Conservation (phyloP, 2,113 vertebrate genomes). For the Prolemur simus region DNA sequence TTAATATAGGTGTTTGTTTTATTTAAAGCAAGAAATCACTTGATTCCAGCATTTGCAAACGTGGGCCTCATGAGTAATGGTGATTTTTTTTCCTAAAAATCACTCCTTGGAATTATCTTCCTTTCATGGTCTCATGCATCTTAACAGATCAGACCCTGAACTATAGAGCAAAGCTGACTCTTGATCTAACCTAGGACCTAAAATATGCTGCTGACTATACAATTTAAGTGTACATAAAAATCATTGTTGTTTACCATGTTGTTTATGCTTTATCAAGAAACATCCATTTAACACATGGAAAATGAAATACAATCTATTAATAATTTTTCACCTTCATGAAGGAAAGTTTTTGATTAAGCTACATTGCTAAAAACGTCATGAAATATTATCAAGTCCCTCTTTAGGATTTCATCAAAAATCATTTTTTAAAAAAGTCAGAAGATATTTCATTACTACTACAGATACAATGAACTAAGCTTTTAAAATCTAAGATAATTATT, state of each 20-base stretch:
- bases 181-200: not conserved
- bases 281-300: not conserved
- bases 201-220: not conserved
- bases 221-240: slow-evolving; percentile 29
- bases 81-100: not conserved
- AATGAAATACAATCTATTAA: not conserved
- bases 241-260: not conserved
- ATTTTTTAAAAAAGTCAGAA: not conserved
- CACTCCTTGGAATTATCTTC: not conserved
- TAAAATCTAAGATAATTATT: not conserved
- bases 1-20: not conserved
- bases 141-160: not conserved
- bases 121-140: not conserved
- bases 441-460: not conserved
- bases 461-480: not conserved
- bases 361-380: not conserved
- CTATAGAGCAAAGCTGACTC: not conserved
- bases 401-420: not conserved
- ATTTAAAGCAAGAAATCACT: slow-evolving; percentile 22
- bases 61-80: not conserved
- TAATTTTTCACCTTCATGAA: slow-evolving; percentile 23
- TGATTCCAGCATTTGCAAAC: slow-evolving; percentile 1
- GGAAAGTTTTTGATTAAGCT: slow-evolving; percentile 8
- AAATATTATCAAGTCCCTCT: not conserved
- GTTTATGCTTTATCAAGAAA: not conserved